Conservation (phyloP, 2,888 invertebrate genomes). For the Branchellion lobata region DNA sequence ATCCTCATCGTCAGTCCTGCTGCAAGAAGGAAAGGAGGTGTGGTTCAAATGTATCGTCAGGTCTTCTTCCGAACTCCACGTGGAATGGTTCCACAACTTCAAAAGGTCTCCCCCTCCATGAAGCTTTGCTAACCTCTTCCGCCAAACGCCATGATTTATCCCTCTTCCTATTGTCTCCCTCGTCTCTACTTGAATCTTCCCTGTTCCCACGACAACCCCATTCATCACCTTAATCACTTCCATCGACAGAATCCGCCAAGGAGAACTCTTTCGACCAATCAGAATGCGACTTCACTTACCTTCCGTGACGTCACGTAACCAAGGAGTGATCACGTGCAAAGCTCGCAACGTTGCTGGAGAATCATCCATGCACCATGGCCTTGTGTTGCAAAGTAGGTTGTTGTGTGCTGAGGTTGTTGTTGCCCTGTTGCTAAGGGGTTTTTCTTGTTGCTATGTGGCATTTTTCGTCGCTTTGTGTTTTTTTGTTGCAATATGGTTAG, state of each 20-base stretch:
- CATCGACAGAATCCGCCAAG: neutral
- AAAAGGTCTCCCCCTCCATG: too few relatives aligned
- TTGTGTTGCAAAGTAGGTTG: neutral
- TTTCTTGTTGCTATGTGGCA: too few relatives aligned
- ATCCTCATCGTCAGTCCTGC: neutral
- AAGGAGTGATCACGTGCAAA: neutral
- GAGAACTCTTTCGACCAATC: neutral
- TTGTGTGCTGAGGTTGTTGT: too few relatives aligned
- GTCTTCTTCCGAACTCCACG: neutral
- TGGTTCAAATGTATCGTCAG: neutral
- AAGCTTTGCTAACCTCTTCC: too few relatives aligned
- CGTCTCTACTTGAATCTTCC: too few relatives aligned
- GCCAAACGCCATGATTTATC: too few relatives aligned
- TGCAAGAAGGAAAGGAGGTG: neutral
- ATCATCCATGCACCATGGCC: neutral
- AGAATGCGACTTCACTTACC: neutral
- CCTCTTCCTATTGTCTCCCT: too few relatives aligned
- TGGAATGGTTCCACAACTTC: slow-evolving; percentile 22
- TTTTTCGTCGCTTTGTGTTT: too few relatives aligned
- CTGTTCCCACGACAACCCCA: too few relatives aligned
- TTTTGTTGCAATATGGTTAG: too few relatives aligned
- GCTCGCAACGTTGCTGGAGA: slow-evolving; percentile 5
- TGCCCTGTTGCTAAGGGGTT: too few relatives aligned
- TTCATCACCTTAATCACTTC: too few relatives aligned
- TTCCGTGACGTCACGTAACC: neutral